These are phyloP conservation scores for Pitta sordida DNA, from an alignment of 2,113 vertebrate species.

Conservation along the genomic window DNA sequence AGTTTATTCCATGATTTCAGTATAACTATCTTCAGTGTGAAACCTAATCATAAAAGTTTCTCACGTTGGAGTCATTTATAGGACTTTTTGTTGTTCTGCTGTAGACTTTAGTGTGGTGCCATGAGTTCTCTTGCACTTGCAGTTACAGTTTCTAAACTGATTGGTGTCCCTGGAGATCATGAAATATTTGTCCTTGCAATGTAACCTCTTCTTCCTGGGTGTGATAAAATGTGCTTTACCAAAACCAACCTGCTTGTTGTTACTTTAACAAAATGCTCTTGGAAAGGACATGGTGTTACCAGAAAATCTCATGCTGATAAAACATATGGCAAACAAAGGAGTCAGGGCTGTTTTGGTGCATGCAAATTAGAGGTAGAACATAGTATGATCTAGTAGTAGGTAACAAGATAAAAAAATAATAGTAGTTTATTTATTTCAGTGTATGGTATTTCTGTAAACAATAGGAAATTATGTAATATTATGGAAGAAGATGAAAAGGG, in stretches of 20 bases:
- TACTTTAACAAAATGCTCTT: background rate
- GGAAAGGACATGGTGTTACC: background rate
- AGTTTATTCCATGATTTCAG: background rate
- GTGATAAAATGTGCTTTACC: background rate
- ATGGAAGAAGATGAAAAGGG: background rate
- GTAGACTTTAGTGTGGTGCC: background rate
- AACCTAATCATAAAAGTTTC: background rate
- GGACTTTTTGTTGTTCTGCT: background rate
- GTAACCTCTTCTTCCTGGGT: background rate
- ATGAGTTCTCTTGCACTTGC: background rate
- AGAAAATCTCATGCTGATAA: background rate
- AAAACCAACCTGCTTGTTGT: background rate
- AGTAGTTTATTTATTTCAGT: background rate
- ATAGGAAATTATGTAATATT: background rate
- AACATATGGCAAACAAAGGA: background rate
- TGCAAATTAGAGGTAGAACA: background rate
- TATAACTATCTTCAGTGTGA: background rate
- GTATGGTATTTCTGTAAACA: background rate
- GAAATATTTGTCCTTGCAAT: background rate
- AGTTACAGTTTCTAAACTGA: background rate
- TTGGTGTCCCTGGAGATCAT: background rate
- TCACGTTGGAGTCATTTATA: background rate
- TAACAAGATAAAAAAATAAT: background rate
- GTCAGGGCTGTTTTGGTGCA: background rate
- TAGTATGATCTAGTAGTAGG: background rate